Evolutionary conservation across 2,888 invertebrate species (phyloP), one percentile per base, ranked within the genome.

Genomic region (Odontomyia ornata): DNA sequence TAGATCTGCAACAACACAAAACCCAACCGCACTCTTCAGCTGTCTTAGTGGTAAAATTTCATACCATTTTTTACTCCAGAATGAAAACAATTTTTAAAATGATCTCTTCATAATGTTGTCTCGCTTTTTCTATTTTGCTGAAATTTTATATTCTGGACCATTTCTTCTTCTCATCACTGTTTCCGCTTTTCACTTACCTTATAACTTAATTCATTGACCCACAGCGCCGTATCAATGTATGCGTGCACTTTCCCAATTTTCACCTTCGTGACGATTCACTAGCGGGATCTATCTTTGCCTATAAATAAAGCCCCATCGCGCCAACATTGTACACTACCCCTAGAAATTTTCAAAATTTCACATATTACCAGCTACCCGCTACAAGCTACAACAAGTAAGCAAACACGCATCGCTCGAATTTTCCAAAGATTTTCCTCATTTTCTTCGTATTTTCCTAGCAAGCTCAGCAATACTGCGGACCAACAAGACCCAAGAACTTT

Each of bases 301-400:
- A 79, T 79, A 79, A 79, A 79, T 79, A 79, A 78, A 79, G 78
- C 77, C 57, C 15, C n/a, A 47, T 25, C 69, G 72, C 36, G 43
- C 75, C 75, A 75, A 75, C 52, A 27, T 69, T 67, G 76, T 76
- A 76, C 76, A 76, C 56, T 76, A 28, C 65, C 76, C 64, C 43
- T 30, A 76, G 76, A 76, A 67, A 76, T 67, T 76, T 67, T 23
- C 65, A 62, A 75, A 56, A 67, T 64, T 64, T 64, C 60, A 62
- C 64, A 75, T 23, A 73, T 2, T n/a, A n/a, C n/a, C n/a, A n/a
- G n/a, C n/a, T n/a, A n/a, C 25, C 60, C 3, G 21, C 60, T 13
- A 15, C 21, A 13, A 60, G 60, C 60, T n/a, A n/a, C n/a, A 11
- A 25, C 4, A 4, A 23, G 23, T 23, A 23, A 60, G 60, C 60